Evolutionary conservation across 2,888 invertebrate genomes (phyloP), one percentile per base, ranked within the genome.

Genomic region (Norana najaformis): DNA sequence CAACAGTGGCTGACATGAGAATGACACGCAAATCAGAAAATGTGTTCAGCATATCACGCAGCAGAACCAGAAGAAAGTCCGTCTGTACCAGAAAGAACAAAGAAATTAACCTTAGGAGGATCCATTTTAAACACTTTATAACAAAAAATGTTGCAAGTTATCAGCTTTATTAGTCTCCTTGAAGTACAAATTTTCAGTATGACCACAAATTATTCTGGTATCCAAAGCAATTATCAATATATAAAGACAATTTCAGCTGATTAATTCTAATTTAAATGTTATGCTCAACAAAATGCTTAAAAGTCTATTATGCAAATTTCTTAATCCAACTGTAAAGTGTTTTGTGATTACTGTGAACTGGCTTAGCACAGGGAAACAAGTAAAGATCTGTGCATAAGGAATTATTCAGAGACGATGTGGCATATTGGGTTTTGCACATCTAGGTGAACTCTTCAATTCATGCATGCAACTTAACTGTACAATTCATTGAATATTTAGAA

Each of bases 1-100:
- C 99, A 83, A 99, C 98, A 0, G 99, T 99, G 20, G 99, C 99
- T 0, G 99, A 99, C 99, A 99, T 99, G 47, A 99, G 96, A 90
- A 99, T 97, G 18, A 99, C 96, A 69, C 98, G 96, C 38, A 99
- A 95, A 93, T 99, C 98, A 0, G 98, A 98, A 95, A 98, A 98
- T 0, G 97, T 96, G 92, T 97, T 97, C 2, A 98, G 96, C 98
- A 99, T 98, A 94, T 99, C 99, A 14, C 98, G 96, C 6, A 99
- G 95, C 1, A 99, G 96, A 89, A 99, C 98, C 95, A 99, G 96
- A 2, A 99, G 96, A 93, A 99, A 99, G 94, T 99, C 99, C 6
- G 98, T 98, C 95, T 95, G 89, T 14, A 82, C 41, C 41, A 41
- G 14, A 41, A 69, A 69, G 16, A 8, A 30, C 30, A 69, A 69